Evolutionary conservation across 2,888 invertebrate species (phyloP).

Genomic region (Onthophagus sagittarius): DNA sequence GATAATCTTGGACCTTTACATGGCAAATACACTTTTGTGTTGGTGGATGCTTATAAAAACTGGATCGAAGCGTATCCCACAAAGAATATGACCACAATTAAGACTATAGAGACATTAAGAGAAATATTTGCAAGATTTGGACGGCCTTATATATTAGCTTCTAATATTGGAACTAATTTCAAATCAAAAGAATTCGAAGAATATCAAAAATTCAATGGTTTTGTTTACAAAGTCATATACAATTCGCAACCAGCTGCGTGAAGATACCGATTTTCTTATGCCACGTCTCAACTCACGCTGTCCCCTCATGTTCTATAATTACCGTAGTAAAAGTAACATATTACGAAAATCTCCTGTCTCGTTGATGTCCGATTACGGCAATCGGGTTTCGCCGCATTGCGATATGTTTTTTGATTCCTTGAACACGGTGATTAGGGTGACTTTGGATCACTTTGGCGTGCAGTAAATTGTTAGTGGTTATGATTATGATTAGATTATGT

Average conservation of each 20-base stretch:
- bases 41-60: conserved; percentile 25
- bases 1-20: background rate
- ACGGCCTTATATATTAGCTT: conserved; percentile 25
- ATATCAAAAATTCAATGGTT: conserved; percentile 24
- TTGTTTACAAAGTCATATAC: conserved; percentile 23
- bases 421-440: too few relatives aligned
- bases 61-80: conserved; percentile 27
- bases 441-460: too few relatives aligned
- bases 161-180: conserved; percentile 31
- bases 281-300: too few relatives aligned
- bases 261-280: conserved; percentile 15
- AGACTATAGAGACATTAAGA: conserved; percentile 14
- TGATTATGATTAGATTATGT: too few relatives aligned
- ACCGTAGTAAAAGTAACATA: too few relatives aligned
- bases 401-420: too few relatives aligned
- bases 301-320: too few relatives aligned
- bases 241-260: conserved; percentile 12
- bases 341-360: too few relatives aligned
- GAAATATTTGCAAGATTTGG: conserved; percentile 27
- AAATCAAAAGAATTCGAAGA: conserved; percentile 27
- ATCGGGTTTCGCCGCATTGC: too few relatives aligned
- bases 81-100: conserved; percentile 20
- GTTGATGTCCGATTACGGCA: too few relatives aligned
- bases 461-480: too few relatives aligned
- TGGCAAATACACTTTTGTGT: background rate